Evolutionary conservation across 2,113 vertebrate species (phyloP), one percentile per base, ranked within the genome.

Genomic region (Camelus bactrianus): DNA sequence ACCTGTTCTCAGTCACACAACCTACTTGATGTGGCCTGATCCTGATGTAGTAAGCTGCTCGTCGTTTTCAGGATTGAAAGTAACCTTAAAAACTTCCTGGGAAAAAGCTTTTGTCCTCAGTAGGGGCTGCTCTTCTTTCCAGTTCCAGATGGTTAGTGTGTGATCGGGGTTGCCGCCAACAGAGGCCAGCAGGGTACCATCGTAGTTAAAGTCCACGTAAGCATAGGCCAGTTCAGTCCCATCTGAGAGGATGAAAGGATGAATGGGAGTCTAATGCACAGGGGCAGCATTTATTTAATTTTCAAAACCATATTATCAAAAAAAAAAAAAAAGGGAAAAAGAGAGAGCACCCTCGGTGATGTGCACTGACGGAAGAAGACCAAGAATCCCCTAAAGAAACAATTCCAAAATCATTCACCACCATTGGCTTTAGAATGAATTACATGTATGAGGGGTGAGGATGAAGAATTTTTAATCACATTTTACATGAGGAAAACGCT

Each of bases 101-200:
- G 99, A 99, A 97, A 99, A 99, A 54, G 99, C 99, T 98, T 99
- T 99, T 91, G 98, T 99, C 93, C 99, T 99, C 96, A 99, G 94
- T 81, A 98, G 88, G 93, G 99, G 99, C 91, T 99, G 98, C 96
- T 99, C 99, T 94, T 99, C 98, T 93, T 97, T 99, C 99, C 99
- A 99, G 54, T 99, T 98, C 99, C 99, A 99, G 77, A 99, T 97
- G 4, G 99, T 99, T 96, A 99, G 93, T 96, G 98, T 99, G 93
- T 99, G 99, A 97, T 99, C 99, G 2, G 99, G 99, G 26, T 97
- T 97, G 64, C 98, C 96, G 6, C 99, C 99, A 92, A 99, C 98
- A 32, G 99, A 99, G 65, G 99, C 99, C 97, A 99, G 97, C 96
- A 99, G 97, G 56, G 92, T 98, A 62, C 99, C 99, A 0, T 98